Base-by-base conservation (phyloP, 2,888 invertebrate genomes). In the Drosophila koepferae region DNA sequence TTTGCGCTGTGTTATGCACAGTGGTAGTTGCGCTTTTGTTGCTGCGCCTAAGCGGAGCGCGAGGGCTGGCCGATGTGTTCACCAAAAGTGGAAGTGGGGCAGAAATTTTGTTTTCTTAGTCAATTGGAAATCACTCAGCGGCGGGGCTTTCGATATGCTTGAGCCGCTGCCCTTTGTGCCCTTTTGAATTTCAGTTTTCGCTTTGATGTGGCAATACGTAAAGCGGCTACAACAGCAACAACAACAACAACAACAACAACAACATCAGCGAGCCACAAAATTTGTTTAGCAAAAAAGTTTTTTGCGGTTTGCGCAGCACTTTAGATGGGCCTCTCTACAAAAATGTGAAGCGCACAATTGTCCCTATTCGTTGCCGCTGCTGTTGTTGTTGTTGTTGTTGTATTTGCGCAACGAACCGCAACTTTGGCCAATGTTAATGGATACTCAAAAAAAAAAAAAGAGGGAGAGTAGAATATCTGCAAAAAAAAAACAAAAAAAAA, bases 121-220 rank as follows among this genome's bases (percentile, higher is more conserved):
- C 89, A 86, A 89, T 87, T 85, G 83, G 80, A 89, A 86, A 86
- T 86, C 89, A 87, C 87, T 86, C 87, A 83, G 73, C 75, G 74
- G 55, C 64, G 77, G 60, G 43, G 28, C 10, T 70, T 68, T 77
- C 86, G 75, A 74, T 86, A 67, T 76, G 73, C 74, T 64, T 72
- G 71, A 75, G 72, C 79, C 80, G 83, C 77, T 75, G 83, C 77
- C 80, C 79, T 79, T 85, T 87, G 81, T 77, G 82, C 76, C 82
- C 85, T 81, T 79, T 79, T 84, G 28, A 77, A 80, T 87, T 86
- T 70, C 62, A 65, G 65, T 71, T 78, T 76, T 82, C 73, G 48
- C 89, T 89, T 90, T 89, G 89, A 90, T 90, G 89, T 89, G 79
- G 74, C 74, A 66, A 68, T 49, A 49, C 59, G 48, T 40, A 74